phyloP scores from a whole-genome alignment of 1,140 invertebrate genomes.

The Bactericera cockerelli region DNA sequence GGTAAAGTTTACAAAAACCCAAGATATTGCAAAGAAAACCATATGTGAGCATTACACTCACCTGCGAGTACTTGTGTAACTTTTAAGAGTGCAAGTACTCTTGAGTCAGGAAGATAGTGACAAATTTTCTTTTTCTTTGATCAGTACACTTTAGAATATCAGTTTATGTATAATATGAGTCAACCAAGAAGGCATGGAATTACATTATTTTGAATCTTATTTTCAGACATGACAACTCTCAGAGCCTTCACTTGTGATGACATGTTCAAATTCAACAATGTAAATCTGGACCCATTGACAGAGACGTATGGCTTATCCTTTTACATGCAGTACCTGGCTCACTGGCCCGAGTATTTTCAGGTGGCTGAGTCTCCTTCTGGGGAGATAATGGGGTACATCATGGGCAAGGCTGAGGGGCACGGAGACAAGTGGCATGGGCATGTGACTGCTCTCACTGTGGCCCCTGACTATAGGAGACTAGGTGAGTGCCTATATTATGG shows the following conservation, averaged over 20 bases:
- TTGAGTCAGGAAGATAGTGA: too few relatives aligned
- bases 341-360: slow-evolving; percentile 99
- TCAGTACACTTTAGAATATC: too few relatives aligned
- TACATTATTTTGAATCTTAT: neutral
- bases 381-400: slow-evolving; percentile 97
- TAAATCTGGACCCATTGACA: slow-evolving; percentile 91
- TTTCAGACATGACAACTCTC: slow-evolving; percentile 65
- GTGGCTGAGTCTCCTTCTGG: slow-evolving; percentile 86
- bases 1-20: too few relatives aligned
- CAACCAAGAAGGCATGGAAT: too few relatives aligned
- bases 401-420: slow-evolving; percentile 95
- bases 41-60: too few relatives aligned
- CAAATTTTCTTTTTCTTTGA: too few relatives aligned
- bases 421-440: slow-evolving; percentile 97
- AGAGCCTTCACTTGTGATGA: slow-evolving; percentile 86
- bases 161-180: too few relatives aligned
- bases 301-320: slow-evolving; percentile 96
- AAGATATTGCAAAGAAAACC: too few relatives aligned
- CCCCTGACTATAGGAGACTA: slow-evolving; percentile 76
- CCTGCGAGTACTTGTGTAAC: too few relatives aligned
- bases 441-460: slow-evolving; percentile 94
- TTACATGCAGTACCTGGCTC: slow-evolving; percentile 93
- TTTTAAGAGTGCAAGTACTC: too few relatives aligned
- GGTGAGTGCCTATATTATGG: slow-evolving; percentile 73
- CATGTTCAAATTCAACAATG: slow-evolving; percentile 90